phyloP scores from a whole-genome alignment of 2,888 invertebrate genomes.

The Callyntrura guangdongensis region DNA sequence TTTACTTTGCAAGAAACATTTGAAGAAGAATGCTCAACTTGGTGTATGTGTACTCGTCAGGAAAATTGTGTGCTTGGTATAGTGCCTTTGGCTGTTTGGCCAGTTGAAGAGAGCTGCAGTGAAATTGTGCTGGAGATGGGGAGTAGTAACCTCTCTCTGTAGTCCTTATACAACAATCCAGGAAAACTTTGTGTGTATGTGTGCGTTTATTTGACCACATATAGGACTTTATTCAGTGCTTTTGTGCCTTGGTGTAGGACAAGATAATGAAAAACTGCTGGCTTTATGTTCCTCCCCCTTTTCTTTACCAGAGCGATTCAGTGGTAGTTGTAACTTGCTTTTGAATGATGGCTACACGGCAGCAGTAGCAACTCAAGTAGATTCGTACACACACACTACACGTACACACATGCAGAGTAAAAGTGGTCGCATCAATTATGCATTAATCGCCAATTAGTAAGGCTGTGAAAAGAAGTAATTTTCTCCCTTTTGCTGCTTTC shows the following conservation, averaged over 20 bases:
- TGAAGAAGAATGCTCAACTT: neutral
- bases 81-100: neutral
- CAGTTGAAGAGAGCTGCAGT: neutral
- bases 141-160: neutral
- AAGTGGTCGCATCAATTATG: conserved; percentile 74
- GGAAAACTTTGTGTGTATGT: neutral
- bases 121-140: no score
- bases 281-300: neutral
- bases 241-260: neutral
- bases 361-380: neutral
- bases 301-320: neutral
- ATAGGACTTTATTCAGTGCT: neutral
- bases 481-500: conserved; percentile 42
- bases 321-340: neutral
- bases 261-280: neutral
- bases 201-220: neutral
- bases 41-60: neutral
- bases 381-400: neutral
- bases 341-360: conserved; percentile 62
- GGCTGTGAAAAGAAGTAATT: conserved; percentile 69
- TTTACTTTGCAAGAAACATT: neutral
- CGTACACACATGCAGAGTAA: conserved; percentile 22
- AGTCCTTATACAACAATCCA: neutral
- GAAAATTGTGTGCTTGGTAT: neutral
- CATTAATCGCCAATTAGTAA: conserved; percentile 76